Evolutionary conservation across 2,797 vertebrate genomes (phyloP), one percentile per base, ranked within the genome.

Genomic region (Pogoniulus pusillus): DNA sequence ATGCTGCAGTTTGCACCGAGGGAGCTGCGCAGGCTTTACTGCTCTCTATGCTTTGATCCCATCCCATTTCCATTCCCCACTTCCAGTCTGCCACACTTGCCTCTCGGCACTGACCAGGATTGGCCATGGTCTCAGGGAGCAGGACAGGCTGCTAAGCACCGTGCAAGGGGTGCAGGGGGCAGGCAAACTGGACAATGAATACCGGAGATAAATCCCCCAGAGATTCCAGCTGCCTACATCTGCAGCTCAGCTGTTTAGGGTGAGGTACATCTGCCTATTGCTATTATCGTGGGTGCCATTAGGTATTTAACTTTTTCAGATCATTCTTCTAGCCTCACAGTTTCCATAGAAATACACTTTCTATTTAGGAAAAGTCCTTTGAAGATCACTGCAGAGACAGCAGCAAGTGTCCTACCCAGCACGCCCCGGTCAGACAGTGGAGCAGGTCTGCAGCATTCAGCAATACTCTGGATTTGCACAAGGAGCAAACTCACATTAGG

Each of bases 271-370:
- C 57, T 87, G 59, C 35, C 55, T 70, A 14, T 26, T 89, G 59
- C 51, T 47, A 34, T 85, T 84, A 78, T 68, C 32, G 45, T 39
- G 32, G 72, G 17, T 74, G 41, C 45, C 11, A 12, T 89, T 86
- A 89, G 62, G 32, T 57, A 73, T 43, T 59, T 86, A 88, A 60
- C 37, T 74, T 82, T 57, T 47, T 69, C 49, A 78, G 35, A 76
- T 45, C 23, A 24, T 63, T 69, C 57, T 72, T 69, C 29, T 78
- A 93, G 78, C 35, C 82, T 90, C 37, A 27, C 37, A 32, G 85
- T 92, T 94, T 77, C 92, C 85, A 92, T 84, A 94, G 94, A 93
- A 95, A 92, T 95, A 49, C 1, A 65, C 53, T 81, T 89, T 93
- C 86, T 82, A 88, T 94, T 80, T 91, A 89, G 89, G 74, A 92